Conservation (phyloP, 2,888 invertebrate species). For the Dorcus hopei region DNA sequence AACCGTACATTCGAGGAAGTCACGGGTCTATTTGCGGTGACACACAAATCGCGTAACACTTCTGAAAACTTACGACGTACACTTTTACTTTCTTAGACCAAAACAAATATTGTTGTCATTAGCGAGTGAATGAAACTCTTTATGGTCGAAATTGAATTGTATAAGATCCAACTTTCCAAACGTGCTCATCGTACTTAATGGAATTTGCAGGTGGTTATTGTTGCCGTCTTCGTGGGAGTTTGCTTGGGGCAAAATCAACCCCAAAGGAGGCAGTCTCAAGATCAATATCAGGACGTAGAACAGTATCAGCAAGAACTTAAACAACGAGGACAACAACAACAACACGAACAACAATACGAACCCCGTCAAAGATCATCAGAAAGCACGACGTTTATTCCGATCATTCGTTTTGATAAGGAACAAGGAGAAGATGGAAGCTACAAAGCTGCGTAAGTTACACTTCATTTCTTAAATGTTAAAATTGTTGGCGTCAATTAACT, state of each 20-base stretch:
- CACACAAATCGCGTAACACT: too few species aligned
- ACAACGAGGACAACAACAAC: conserved; percentile 28
- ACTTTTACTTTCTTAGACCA: too few species aligned
- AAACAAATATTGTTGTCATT: too few species aligned
- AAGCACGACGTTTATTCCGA: conserved; percentile 75
- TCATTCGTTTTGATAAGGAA: conserved; percentile 77
- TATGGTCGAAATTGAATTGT: too few species aligned
- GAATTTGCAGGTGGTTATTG: conserved; percentile 18
- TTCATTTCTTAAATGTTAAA: too few species aligned
- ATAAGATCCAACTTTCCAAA: too few species aligned
- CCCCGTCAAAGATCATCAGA: conserved; percentile 47
- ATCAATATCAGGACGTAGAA: conserved; percentile 27
- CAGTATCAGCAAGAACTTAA: conserved; percentile 30
- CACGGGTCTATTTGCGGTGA: too few species aligned
- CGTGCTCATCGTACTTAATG: too few species aligned
- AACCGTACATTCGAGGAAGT: too few species aligned
- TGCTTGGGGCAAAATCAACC: conserved; percentile 24
- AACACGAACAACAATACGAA: conserved; percentile 45
- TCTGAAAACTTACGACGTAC: too few species aligned
- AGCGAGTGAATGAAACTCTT: too few species aligned
- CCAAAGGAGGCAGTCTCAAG: conserved; percentile 24
- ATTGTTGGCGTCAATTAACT: too few species aligned
- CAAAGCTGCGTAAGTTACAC: conserved; percentile 65
- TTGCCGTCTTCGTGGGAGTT: conserved; percentile 19
- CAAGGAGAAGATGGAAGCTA: conserved; percentile 82